phyloP scores from a whole-genome alignment of 2,113 vertebrate species.

The Gobio gobio region DNA sequence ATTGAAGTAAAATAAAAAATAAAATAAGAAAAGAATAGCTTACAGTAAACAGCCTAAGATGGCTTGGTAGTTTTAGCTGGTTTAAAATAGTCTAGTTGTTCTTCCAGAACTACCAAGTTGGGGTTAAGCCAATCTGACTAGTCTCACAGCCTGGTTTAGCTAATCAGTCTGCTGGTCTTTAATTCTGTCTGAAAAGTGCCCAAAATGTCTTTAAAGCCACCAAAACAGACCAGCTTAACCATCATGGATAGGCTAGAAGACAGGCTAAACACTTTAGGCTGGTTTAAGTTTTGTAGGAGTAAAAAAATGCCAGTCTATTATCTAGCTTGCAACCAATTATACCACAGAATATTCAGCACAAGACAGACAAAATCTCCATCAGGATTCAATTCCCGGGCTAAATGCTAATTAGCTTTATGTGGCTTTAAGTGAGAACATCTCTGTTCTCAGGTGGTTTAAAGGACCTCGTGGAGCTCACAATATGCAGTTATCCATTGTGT shows the following conservation, averaged over 20 bases:
- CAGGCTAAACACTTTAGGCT: not conserved
- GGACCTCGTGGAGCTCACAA: conserved; percentile 50
- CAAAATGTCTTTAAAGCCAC: not conserved
- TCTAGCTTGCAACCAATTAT: not conserved
- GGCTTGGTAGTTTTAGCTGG: not conserved
- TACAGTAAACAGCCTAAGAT: not conserved
- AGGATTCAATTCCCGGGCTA: conserved; percentile 6
- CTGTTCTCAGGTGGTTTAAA: conserved; percentile 38
- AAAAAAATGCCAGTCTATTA: not conserved
- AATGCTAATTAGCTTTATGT: conserved; percentile 36
- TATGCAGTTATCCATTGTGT: conserved; percentile 9
- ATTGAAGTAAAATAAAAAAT: not conserved
- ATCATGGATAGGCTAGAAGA: not conserved
- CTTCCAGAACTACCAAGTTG: not conserved
- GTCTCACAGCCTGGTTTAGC: not conserved
- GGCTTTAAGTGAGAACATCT: conserved; percentile 25
- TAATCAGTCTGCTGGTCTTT: not conserved
- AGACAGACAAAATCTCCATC: conserved; percentile 34
- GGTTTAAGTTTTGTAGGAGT: not conserved
- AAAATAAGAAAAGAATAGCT: not conserved
- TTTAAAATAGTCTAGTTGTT: not conserved
- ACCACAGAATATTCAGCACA: not conserved
- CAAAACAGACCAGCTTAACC: not conserved
- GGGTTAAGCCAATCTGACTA: not conserved
- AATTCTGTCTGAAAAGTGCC: not conserved